Base-by-base conservation (phyloP, 2,797 vertebrate species). In the Tamandua tetradactyla region DNA sequence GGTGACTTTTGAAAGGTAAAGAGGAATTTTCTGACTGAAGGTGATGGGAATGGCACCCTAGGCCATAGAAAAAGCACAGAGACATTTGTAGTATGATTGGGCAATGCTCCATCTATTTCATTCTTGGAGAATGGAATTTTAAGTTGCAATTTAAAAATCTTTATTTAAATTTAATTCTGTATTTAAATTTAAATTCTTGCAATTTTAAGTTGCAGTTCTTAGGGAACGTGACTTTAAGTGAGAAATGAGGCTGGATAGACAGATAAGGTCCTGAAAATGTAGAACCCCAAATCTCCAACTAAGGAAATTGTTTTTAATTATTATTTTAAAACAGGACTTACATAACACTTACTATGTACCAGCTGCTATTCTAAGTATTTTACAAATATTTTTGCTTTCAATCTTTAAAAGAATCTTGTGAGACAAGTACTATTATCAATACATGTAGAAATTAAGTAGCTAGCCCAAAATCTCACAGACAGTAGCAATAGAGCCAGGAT, bases 131-230 rank as follows among this genome's bases (percentile, higher is more conserved):
- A 66, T 49, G 11, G 0, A 75, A 59, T 79, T 92, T 94, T 83
- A 80, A 83, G 30, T 84, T 17, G 75, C 87, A 89, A 12, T 5
- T 52, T 52, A 52, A 52, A 52, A 52, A 17, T 52, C 52, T 52
- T 17, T 52, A 52, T 52, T 52, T 52, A 52, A 52, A 52, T 52
- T 52, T 52, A 12, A 18, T 52, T 18, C 52, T 52, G 17, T 52
- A 52, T 52, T 52, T 18, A 52, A 52, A 52, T 52, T 52, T 52
- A 17, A 52, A 52, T 18, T 52, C 2, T 52, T 49, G 11, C 1
- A 75, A 59, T 79, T 94, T 94, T 83, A 80, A 83, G 23, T 84
- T 17, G 71, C 87, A 89, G 14, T 92, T 92, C 49, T 52, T 52
- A 2, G 13, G 5, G 22, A 30, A 66, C 42, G 6, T 0, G 75